Evolutionary conservation across 2,888 invertebrate genomes (phyloP).

Genomic region (Tridacna gigas): DNA sequence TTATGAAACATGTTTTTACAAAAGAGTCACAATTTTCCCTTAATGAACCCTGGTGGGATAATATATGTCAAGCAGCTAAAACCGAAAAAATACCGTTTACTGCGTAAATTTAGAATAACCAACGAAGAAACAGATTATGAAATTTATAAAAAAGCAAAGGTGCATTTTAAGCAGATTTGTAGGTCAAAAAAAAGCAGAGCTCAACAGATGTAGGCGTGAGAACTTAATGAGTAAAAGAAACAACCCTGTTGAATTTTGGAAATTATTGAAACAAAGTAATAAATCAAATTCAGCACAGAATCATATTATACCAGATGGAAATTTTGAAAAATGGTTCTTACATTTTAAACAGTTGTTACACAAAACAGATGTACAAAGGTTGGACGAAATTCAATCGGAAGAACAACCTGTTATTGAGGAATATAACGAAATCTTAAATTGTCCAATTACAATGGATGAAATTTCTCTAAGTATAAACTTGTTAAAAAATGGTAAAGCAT

Average conservation of each 20-base stretch:
- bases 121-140: background rate
- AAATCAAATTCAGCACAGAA: background rate
- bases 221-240: background rate
- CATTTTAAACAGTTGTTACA: background rate
- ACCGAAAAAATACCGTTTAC: no score
- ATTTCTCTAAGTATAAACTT: background rate
- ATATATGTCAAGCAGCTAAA: background rate
- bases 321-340: background rate
- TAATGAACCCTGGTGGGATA: background rate
- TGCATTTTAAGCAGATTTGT: background rate
- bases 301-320: no score
- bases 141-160: background rate
- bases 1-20: background rate
- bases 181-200: background rate
- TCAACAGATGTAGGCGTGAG: background rate
- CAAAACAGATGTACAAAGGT: background rate
- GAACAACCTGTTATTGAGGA: no score
- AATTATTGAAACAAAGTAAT: background rate
- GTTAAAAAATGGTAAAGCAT: background rate
- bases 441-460: background rate
- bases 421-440: background rate
- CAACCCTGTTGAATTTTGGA: background rate
- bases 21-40: background rate
- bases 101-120: background rate
- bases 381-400: background rate